Evolutionary conservation across 2,113 vertebrate species (phyloP).

Genomic region (Crocuta crocuta): DNA sequence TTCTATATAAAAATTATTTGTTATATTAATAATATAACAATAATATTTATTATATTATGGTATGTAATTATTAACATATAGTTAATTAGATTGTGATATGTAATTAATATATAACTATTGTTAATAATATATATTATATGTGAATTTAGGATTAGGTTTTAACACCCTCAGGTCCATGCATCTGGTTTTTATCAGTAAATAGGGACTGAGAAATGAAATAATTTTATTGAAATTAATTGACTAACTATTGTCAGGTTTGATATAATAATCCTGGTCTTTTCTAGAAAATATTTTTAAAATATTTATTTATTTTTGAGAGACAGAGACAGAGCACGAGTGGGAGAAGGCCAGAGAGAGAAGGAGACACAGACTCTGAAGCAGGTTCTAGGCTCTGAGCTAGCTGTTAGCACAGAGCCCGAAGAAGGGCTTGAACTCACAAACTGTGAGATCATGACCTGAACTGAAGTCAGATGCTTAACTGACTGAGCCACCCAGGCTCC

Average conservation of each 20-base stretch:
- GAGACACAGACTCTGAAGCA: too few relatives aligned
- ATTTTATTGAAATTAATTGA: neutral
- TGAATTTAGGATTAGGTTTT: neutral
- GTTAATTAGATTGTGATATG: neutral
- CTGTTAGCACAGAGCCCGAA: too few relatives aligned
- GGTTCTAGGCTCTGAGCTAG: too few relatives aligned
- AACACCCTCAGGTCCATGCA: neutral
- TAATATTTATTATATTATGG: neutral
- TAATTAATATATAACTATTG: neutral
- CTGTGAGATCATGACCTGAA: too few relatives aligned
- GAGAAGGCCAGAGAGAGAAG: too few relatives aligned
- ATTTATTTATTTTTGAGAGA: too few relatives aligned
- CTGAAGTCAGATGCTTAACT: too few relatives aligned
- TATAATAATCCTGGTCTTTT: neutral
- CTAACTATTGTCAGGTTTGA: neutral
- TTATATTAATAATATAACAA: neutral
- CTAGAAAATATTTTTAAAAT: too few relatives aligned
- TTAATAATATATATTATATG: neutral
- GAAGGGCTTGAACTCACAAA: too few relatives aligned
- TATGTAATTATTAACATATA: neutral
- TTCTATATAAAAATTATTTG: neutral
- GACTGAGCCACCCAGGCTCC: too few relatives aligned
- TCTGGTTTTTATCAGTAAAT: neutral
- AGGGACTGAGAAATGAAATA: neutral
- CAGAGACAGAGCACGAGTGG: too few relatives aligned